A percentile compares a stretch with the other conserved stretches of the same genome.
Conservation (phyloP, 1,140 invertebrate species). For the Apolygus lucorum region DNA sequence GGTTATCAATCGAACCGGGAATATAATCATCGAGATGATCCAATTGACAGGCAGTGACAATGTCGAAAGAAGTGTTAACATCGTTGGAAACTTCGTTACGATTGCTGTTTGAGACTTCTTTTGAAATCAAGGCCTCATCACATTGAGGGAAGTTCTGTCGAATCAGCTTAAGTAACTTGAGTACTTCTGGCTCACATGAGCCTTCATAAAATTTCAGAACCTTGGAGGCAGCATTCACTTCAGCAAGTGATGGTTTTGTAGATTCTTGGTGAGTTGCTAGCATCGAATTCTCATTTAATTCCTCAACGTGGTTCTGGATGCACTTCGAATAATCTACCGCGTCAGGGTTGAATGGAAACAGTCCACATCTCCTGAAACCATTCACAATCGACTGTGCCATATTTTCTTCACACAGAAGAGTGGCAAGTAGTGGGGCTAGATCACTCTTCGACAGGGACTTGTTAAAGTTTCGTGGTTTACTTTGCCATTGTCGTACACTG, state of each 20-base stretch:
- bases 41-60: no score
- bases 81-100: no score
- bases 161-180: background rate
- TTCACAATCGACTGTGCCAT: background rate
- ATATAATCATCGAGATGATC: no score
- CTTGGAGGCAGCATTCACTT: background rate
- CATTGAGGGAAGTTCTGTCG: background rate
- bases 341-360: background rate
- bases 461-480: background rate
- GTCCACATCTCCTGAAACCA: background rate
- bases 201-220: background rate
- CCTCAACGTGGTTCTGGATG: background rate
- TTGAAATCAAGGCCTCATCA: background rate
- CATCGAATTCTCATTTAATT: background rate
- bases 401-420: background rate
- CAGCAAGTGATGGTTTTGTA: background rate
- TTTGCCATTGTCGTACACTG: constrained; percentile 26
- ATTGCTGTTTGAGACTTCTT: no score
- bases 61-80: no score
- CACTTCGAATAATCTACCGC: background rate
- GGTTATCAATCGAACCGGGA: no score
- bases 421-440: background rate
- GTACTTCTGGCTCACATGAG: background rate
- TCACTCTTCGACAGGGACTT: background rate
- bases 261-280: background rate